phyloP scores from a whole-genome alignment of 1,140 invertebrate genomes.

The Spodoptera litura region DNA sequence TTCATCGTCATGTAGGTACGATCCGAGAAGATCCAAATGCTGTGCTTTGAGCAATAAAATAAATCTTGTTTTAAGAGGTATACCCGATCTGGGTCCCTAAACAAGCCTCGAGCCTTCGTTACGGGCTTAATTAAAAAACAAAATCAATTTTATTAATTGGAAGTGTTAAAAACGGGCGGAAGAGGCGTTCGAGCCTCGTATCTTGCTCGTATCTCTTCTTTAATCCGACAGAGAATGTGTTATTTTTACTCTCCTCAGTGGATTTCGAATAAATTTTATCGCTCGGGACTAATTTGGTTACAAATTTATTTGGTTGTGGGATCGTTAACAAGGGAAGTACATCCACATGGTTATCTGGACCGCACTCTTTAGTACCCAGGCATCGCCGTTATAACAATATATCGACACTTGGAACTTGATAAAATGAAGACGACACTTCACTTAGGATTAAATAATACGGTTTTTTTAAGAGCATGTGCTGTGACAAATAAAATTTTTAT shows the following conservation, averaged over 20 bases:
- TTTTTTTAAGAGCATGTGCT: slow-evolving; percentile 64
- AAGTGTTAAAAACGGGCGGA: slow-evolving; percentile 86
- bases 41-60: slow-evolving; percentile 84
- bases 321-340: slow-evolving; percentile 84
- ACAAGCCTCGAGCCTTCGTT: slow-evolving; percentile 78
- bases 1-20: slow-evolving; percentile 67
- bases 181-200: slow-evolving; percentile 76
- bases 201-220: slow-evolving; percentile 84
- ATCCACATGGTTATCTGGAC: slow-evolving; percentile 79
- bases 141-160: slow-evolving; percentile 86
- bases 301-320: slow-evolving; percentile 85
- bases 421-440: slow-evolving; percentile 83
- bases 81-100: slow-evolving; percentile 75
- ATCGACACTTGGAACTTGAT: slow-evolving; percentile 82
- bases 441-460: slow-evolving; percentile 84
- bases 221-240: slow-evolving; percentile 85
- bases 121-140: slow-evolving; percentile 84
- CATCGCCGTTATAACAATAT: slow-evolving; percentile 83
- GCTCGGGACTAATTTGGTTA: slow-evolving; percentile 85
- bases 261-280: slow-evolving; percentile 86
- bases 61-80: slow-evolving; percentile 83
- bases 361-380: slow-evolving; percentile 79
- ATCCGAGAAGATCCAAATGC: slow-evolving; percentile 69
- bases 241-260: slow-evolving; percentile 84
- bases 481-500: slow-evolving; percentile 77